These are phyloP conservation scores for Cyanistes caeruleus DNA, from an alignment of 2,113 vertebrate genomes.

Conservation along the genomic window DNA sequence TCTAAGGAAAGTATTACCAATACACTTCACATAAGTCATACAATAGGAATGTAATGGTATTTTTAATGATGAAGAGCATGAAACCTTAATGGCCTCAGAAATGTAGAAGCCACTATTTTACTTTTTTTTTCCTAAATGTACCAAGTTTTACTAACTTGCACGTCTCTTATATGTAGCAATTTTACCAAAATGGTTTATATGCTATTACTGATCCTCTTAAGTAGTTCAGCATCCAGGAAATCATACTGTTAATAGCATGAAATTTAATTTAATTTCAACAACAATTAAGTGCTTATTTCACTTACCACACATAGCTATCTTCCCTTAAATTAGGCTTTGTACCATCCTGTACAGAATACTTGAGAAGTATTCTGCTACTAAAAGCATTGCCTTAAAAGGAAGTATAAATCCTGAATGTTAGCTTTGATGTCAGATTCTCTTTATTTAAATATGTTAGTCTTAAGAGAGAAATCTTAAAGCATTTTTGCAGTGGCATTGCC, in stretches of 20 bases:
- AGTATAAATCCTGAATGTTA: not conserved
- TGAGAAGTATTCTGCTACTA: not conserved
- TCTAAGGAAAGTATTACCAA: not conserved
- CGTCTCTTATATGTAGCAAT: not conserved
- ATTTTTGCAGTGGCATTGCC: not conserved
- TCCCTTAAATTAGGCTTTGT: not conserved
- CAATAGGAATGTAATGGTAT: not conserved
- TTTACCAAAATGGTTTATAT: not conserved
- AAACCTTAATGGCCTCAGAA: not conserved
- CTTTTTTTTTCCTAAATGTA: not conserved
- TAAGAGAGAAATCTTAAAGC: not conserved
- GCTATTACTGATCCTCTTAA: not conserved
- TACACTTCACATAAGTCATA: not conserved
- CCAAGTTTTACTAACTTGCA: not conserved
- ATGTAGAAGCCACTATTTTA: not conserved
- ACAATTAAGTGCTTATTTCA: not conserved
- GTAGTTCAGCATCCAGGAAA: not conserved
- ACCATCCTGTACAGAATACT: not conserved
- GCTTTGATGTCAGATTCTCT: not conserved
- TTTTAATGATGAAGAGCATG: not conserved
- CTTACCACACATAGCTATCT: not conserved
- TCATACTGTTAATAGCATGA: not conserved
- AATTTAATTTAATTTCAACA: not conserved
- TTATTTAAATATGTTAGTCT: not conserved
- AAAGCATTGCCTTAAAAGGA: not conserved